Base-by-base conservation (phyloP, 2,888 invertebrate species). In the Baccha elongata region DNA sequence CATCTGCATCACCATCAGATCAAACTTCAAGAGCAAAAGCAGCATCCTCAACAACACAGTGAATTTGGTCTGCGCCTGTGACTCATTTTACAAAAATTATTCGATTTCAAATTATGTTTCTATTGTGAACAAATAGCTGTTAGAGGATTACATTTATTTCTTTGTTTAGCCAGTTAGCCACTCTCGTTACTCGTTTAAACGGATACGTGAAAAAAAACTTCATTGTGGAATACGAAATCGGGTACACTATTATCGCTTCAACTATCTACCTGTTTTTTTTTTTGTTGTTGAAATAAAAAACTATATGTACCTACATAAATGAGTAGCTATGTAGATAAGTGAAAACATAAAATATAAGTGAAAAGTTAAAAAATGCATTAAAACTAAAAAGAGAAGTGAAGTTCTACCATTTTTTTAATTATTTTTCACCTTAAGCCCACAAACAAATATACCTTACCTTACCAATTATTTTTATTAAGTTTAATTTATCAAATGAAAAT, bases 111-210 rank as follows among this genome's bases (percentile, higher is more conserved):
- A 68, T 64, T 64, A 68, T 48, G 37, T 60, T 65, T 71, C 75
- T 81, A 76, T 81, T 67, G 78, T 78, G 73, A 83, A 37, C 64
- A 68, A 83, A 83, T 78, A 78, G 72, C 72, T n/a, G n/a, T n/a
- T 72, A 60, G 60, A 81, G 71, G 53, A 67, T 71, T 72, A 71
- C 42, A 67, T 75, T 52, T 52, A 48, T 60, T 48, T 62, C 62
- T 74, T 80, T 80, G 73, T 74, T 72, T 40, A 53, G 13, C 8
- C 10, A 11, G n/a, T n/a, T 6, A 74, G 60, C 64, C 42, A 55
- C 44, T 78, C 76, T 72, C 72, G 35, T 58, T 37, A 13, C 10
- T 42, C 58, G 19, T 21, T 2, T 5, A 40, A 10, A 44, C 44
- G 19, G 60, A 60, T 60, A 60, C 42, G 60, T 42, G 46, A 69